Evolutionary conservation across 2,113 vertebrate species (phyloP), one percentile per base, ranked within the genome.

Genomic region (Artemisiospiza belli): DNA sequence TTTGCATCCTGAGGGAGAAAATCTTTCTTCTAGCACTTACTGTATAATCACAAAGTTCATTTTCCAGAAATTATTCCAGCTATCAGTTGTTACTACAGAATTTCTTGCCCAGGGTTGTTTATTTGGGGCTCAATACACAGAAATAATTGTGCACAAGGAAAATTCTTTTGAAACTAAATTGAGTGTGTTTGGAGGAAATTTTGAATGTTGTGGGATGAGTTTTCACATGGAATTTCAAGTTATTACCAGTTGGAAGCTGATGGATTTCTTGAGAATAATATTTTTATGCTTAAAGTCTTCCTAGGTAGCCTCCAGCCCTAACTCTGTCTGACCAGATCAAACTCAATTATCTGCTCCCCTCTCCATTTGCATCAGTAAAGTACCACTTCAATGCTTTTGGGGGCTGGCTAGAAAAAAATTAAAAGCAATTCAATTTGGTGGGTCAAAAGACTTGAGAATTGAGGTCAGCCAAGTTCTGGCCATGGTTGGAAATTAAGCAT

Each of bases 281-380:
- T 58, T 83, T 80, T 90, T n/a, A 57, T 58, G 43, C 49, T 81
- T 20, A 19, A 89, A 96, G 20, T 72, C 57, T 78, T 91, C 55
- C 28, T 23, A n/a, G 47, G 54, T 78, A 87, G 74, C 81, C 74
- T 94, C 61, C 49, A 91, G 87, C 62, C 11, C 10, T 35, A 79
- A 46, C 46, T 68, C 68, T 74, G 43, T 46, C 81, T 91, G 83
- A 84, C 81, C 74, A 79, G 62, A 75, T 94, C 77, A 95, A 81
- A 91, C 66, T 85, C 62, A 77, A 85, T 96, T 92, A 89, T 78
- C 86, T 89, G 30, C 77, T 92, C 46, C 23, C 64, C 92, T 78
- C 63, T 89, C 20, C 47, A 57, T 94, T 83, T 90, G 47, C 43
- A 92, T 89, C 41, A 37, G 49, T 47, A 35, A 89, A 66, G 46